Conservation (phyloP, 1,140 invertebrate species). For the Plodia interpunctella region DNA sequence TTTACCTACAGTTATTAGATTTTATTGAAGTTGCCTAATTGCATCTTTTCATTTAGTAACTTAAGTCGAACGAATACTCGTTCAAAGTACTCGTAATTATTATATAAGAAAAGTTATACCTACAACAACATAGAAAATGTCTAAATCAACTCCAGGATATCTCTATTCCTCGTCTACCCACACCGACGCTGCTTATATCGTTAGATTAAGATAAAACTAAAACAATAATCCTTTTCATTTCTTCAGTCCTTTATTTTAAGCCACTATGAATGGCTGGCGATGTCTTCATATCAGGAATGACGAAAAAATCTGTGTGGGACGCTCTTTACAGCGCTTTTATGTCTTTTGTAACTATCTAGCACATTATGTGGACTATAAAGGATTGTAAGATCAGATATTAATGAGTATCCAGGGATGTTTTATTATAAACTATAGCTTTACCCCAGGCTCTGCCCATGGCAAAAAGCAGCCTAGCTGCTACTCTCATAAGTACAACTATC, state of each 20-base stretch:
- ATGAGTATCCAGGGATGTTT: not conserved
- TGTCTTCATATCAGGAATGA: conserved; percentile 39
- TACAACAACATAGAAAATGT: not conserved
- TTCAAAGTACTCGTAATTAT: too few relatives aligned
- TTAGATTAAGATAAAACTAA: conserved; percentile 73
- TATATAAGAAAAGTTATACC: too few relatives aligned
- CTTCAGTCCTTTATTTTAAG: conserved; percentile 60
- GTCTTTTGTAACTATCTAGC: conserved; percentile 34
- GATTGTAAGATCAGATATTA: not conserved
- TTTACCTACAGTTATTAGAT: too few relatives aligned
- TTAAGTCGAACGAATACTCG: too few relatives aligned
- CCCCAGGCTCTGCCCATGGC: too few relatives aligned
- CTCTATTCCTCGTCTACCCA: conserved; percentile 30
- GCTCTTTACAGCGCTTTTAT: conserved; percentile 16
- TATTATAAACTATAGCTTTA: too few relatives aligned
- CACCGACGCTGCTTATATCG: conserved; percentile 54
- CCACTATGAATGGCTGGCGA: conserved; percentile 48
- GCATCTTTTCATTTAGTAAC: too few relatives aligned
- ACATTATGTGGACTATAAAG: not conserved
- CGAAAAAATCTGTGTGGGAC: conserved; percentile 48
- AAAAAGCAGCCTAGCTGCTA: not conserved
- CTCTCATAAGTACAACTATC: too few relatives aligned
- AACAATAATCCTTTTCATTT: conserved; percentile 75
- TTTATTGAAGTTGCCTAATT: too few relatives aligned
- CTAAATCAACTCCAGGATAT: conserved; percentile 31